Conservation (phyloP, 2,113 vertebrate species). For the Anthoscopus minutus region DNA sequence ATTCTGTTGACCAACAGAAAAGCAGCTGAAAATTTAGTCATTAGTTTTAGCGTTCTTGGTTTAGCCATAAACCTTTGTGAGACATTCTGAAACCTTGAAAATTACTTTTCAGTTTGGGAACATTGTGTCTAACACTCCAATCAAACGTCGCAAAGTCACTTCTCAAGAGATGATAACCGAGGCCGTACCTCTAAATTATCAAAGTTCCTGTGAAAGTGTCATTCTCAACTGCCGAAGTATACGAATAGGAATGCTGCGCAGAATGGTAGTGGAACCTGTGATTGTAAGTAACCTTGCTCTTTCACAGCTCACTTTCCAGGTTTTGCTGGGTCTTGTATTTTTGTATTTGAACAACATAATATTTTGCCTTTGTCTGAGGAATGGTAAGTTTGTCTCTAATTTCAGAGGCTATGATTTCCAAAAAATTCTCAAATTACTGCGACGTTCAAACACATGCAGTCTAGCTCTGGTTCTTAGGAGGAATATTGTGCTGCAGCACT, state of each 20-base stretch:
- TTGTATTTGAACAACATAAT: background rate
- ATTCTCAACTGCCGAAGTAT: slow-evolving; percentile 91
- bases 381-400: background rate
- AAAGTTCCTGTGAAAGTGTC: slow-evolving; percentile 76
- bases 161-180: slow-evolving; percentile 60
- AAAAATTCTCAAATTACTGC: background rate
- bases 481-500: background rate
- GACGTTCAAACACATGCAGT: accelerated
- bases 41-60: background rate
- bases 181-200: slow-evolving; percentile 36
- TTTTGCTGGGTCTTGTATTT: background rate
- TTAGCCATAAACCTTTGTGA: background rate
- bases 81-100: slow-evolving; percentile 29
- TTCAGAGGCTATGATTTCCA: background rate
- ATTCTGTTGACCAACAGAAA: background rate
- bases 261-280: slow-evolving; percentile 87
- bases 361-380: background rate
- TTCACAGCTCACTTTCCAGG: background rate
- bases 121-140: slow-evolving; percentile 71
- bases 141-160: slow-evolving; percentile 80
- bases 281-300: slow-evolving; percentile 76
- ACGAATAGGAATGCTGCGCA: slow-evolving; percentile 85
- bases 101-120: slow-evolving; percentile 82
- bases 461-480: background rate
- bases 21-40: background rate